Conservation (phyloP, 2,888 invertebrate genomes). For the Lordiphosa andalusiaca region DNA sequence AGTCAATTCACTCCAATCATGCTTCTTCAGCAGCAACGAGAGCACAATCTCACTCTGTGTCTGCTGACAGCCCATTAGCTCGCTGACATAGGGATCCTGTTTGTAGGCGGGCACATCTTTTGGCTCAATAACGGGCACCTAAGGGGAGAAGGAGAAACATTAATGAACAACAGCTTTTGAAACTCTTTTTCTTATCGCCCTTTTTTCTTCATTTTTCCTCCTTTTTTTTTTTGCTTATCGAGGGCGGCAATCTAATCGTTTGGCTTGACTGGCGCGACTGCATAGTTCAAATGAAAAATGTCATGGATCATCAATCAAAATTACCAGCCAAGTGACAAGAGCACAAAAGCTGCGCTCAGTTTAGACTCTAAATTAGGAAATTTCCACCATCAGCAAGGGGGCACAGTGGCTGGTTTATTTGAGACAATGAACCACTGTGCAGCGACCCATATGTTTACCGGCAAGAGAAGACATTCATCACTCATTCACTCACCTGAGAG, state of each 20-base stretch:
- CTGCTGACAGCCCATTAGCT: conserved; percentile 75
- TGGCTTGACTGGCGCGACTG: conserved; percentile 7
- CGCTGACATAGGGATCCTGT: conserved; percentile 74
- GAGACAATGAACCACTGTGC: no score
- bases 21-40: conserved; percentile 77
- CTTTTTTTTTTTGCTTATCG: conserved; percentile 13
- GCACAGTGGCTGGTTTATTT: no score
- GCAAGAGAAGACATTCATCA: neutral
- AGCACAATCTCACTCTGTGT: conserved; percentile 77
- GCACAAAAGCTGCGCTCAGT: no score
- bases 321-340: conserved; percentile 50
- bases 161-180: conserved; percentile 15
- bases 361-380: no score
- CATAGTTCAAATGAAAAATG: conserved; percentile 50
- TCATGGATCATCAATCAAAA: conserved; percentile 68
- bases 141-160: conserved; percentile 25
- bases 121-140: conserved; percentile 77
- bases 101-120: conserved; percentile 73
- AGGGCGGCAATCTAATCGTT: conserved; percentile 17
- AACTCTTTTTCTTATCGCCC: neutral
- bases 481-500: conserved; percentile 73
- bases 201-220: neutral
- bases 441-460: neutral
- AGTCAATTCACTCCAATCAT: conserved; percentile 77
- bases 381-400: no score